Percentiles rank a stretch among this genome's conserved stretches.
These are phyloP conservation scores for Phainopepla nitens DNA, from an alignment of 2,113 vertebrate genomes.

Conservation along the genomic window DNA sequence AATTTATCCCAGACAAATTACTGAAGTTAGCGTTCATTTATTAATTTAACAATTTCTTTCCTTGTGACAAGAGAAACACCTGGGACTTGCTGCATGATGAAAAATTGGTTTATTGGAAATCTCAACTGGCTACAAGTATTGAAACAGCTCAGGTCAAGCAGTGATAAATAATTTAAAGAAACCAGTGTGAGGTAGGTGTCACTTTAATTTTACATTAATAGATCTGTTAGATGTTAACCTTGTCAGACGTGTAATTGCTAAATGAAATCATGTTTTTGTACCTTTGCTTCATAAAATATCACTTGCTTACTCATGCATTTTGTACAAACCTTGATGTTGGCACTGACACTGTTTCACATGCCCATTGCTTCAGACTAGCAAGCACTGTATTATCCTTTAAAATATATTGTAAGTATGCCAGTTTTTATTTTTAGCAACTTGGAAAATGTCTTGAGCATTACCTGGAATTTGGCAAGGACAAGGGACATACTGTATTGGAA, in stretches of 20 bases:
- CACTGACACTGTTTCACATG: not conserved
- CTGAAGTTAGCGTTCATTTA: not conserved
- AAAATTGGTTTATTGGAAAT: slow-evolving; percentile 17
- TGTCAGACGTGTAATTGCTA: slow-evolving; percentile 10
- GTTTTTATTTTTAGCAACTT: not conserved
- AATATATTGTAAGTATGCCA: not conserved
- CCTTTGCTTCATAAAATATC: not conserved
- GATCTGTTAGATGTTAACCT: slow-evolving; percentile 19
- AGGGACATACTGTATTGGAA: not conserved
- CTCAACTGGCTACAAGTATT: not conserved
- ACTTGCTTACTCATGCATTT: not conserved
- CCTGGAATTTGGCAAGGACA: not conserved
- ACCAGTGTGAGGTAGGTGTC: not conserved
- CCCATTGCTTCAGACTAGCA: not conserved
- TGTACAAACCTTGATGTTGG: not conserved
- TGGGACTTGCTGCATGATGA: not conserved
- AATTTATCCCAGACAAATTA: not conserved
- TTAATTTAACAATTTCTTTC: not conserved
- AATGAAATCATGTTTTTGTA: slow-evolving; percentile 14
- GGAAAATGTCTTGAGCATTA: not conserved
- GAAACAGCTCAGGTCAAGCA: not conserved
- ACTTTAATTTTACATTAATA: slow-evolving; percentile 26
- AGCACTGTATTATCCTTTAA: not conserved
- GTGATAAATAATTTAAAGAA: slow-evolving; percentile 34
- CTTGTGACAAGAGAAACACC: not conserved